Conservation (phyloP, 2,113 vertebrate genomes). For the Scophthalmus maximus region DNA sequence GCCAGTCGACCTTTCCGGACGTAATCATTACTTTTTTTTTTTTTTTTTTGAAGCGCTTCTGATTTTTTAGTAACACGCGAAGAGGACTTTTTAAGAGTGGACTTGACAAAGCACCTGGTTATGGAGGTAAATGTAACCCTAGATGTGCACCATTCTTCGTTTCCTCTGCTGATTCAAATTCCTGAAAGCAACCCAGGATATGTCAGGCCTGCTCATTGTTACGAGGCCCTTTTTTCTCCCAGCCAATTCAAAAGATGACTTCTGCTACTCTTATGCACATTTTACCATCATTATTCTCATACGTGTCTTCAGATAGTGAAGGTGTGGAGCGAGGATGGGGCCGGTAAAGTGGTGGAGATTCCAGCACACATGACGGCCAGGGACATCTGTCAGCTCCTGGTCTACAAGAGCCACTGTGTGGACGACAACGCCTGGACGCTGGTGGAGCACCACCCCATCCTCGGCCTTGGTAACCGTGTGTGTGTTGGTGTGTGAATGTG, state of each 20-base stretch:
- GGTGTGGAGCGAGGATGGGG: conserved; percentile 97
- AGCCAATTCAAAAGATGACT: conserved; percentile 21
- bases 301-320: conserved; percentile 90
- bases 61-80: conserved; percentile 47
- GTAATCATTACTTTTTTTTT: conserved; percentile 41
- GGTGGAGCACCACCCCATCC: conserved; percentile 95
- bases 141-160: conserved; percentile 2
- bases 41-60: conserved; percentile 34
- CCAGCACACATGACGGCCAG: conserved; percentile 94
- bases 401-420: conserved; percentile 97
- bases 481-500: not conserved
- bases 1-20: conserved; percentile 58
- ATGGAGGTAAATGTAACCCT: conserved; percentile 72
- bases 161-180: conserved; percentile 7
- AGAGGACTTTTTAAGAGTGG: conserved; percentile 45
- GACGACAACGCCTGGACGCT: conserved; percentile 97
- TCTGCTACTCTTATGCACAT: not conserved
- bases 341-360: conserved; percentile 96
- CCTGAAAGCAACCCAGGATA: conserved; percentile 1
- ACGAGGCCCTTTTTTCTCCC: conserved; percentile 10
- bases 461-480: conserved; percentile 88
- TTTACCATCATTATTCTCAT: not conserved
- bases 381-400: conserved; percentile 96
- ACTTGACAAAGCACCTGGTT: conserved; percentile 52
- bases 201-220: not conserved